These are phyloP conservation scores for Maniola hyperantus DNA, from an alignment of 2,888 invertebrate genomes.

Conservation along the genomic window DNA sequence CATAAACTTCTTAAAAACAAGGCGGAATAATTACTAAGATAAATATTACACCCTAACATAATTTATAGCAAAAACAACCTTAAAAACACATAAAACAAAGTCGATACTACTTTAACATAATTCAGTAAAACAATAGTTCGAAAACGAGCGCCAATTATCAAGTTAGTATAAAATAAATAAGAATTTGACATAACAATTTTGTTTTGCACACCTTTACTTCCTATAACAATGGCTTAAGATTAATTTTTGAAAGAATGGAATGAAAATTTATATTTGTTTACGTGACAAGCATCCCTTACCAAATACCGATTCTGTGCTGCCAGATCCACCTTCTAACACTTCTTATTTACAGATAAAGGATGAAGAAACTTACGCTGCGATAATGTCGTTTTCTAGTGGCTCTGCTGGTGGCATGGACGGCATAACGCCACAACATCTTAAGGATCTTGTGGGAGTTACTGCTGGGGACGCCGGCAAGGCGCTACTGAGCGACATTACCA, in stretches of 20 bases:
- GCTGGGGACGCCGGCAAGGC: no score
- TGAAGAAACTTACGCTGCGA: no score
- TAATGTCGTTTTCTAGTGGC: no score
- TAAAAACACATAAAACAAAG: constrained; percentile 13
- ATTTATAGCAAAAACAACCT: neutral
- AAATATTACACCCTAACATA: constrained; percentile 14
- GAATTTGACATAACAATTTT: constrained; percentile 39
- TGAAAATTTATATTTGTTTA: constrained; percentile 44
- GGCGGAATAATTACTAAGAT: constrained; percentile 35
- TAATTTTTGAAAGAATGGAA: constrained; percentile 14
- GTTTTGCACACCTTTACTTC: neutral
- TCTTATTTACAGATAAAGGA: no score
- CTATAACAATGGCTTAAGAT: constrained; percentile 25
- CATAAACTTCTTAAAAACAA: constrained; percentile 38
- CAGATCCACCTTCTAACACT: no score
- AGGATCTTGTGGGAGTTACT: no score
- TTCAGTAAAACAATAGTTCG: constrained; percentile 23
- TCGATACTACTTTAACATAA: constrained; percentile 3
- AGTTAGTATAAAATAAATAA: constrained; percentile 49
- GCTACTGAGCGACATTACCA: no score
- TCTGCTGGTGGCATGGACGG: no score
- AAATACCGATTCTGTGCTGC: no score
- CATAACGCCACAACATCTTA: no score
- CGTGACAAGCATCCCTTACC: no score
- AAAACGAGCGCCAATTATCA: constrained; percentile 46